These are phyloP conservation scores for Callipepla californica DNA, from an alignment of 2,113 vertebrate species.

Conservation along the genomic window DNA sequence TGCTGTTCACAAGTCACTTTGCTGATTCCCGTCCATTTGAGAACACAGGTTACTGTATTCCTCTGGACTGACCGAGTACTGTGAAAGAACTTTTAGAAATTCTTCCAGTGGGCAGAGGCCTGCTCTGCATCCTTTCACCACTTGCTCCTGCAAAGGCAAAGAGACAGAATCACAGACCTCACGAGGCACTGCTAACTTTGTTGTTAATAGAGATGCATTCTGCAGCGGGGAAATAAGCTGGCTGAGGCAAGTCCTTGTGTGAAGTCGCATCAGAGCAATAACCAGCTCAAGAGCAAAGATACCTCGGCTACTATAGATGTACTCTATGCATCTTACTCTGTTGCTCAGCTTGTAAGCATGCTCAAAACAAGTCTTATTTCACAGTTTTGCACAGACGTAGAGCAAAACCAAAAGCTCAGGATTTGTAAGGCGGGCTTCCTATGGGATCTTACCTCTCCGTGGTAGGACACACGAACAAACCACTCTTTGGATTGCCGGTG, in stretches of 20 bases:
- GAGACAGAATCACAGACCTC: background rate
- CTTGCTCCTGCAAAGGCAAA: constrained; percentile 83
- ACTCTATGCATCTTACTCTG: background rate
- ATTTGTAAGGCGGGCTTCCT: no score
- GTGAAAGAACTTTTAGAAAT: constrained; percentile 83
- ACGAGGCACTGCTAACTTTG: background rate
- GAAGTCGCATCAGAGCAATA: background rate
- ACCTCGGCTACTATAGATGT: background rate
- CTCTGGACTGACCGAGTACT: constrained; percentile 77
- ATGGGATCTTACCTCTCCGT: constrained; percentile 81
- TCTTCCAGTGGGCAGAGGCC: constrained; percentile 88
- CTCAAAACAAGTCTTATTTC: background rate
- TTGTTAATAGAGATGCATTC: background rate
- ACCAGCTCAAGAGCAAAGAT: background rate
- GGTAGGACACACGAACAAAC: constrained; percentile 88
- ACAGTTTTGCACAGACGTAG: background rate
- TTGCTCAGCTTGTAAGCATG: background rate
- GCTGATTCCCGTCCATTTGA: background rate
- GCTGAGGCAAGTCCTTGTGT: background rate
- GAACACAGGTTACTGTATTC: constrained; percentile 83
- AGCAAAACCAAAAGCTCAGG: background rate
- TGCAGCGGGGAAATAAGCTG: background rate
- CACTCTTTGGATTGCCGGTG: constrained; percentile 82
- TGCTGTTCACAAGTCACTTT: background rate
- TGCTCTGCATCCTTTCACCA: constrained; percentile 85